Evolutionary conservation across 2,797 vertebrate genomes (phyloP).

Genomic region (Geotrypetes seraphini): DNA sequence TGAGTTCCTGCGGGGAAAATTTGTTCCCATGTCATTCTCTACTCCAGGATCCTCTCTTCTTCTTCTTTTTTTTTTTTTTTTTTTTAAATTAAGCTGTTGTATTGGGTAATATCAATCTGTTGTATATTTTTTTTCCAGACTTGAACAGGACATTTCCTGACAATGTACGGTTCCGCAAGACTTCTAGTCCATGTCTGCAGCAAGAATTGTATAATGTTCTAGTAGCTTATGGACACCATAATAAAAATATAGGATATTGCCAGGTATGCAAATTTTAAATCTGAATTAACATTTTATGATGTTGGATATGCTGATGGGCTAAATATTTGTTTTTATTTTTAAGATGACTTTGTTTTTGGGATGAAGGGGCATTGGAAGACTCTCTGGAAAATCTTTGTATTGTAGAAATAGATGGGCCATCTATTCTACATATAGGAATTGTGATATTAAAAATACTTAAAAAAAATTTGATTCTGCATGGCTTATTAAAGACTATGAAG

Average conservation of each 20-base stretch:
- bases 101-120: too few relatives aligned
- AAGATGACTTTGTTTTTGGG: neutral
- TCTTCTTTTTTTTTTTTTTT: too few relatives aligned
- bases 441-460: too few relatives aligned
- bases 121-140: slow-evolving; percentile 48
- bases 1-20: too few relatives aligned
- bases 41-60: too few relatives aligned
- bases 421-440: too few relatives aligned
- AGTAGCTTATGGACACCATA: slow-evolving; percentile 82
- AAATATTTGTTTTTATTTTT: neutral
- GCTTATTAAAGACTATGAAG: too few relatives aligned
- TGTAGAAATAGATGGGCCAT: too few relatives aligned
- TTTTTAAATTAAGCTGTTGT: too few relatives aligned
- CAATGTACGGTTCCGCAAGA: slow-evolving; percentile 76
- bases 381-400: too few relatives aligned
- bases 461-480: too few relatives aligned
- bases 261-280: slow-evolving; percentile 61
- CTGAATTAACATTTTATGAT: neutral
- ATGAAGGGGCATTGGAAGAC: neutral
- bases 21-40: too few relatives aligned
- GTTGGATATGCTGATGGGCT: accelerated
- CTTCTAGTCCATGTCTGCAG: slow-evolving; percentile 71
- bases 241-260: slow-evolving; percentile 82
- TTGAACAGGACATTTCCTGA: slow-evolving; percentile 92
- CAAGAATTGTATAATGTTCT: slow-evolving; percentile 73